Conservation (phyloP, 2,113 vertebrate species). For the Pelvicachromis taeniatus region DNA sequence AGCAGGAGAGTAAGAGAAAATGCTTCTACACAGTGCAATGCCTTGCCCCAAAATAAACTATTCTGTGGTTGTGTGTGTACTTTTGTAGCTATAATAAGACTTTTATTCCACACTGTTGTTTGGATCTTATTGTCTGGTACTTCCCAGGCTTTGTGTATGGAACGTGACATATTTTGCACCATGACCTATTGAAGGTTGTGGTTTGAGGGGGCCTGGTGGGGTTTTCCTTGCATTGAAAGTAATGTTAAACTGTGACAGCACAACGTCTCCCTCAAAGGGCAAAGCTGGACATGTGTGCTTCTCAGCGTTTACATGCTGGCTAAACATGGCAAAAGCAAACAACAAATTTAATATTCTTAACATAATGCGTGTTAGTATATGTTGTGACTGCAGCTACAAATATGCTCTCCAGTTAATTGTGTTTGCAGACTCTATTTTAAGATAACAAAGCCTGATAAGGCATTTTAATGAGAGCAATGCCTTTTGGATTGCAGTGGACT, state of each 20-base stretch:
- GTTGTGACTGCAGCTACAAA: neutral
- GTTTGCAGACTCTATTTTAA: neutral
- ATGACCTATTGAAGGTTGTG: neutral
- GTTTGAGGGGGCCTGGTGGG: neutral
- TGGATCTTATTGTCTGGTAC: neutral
- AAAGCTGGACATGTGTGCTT: neutral
- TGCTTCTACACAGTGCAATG: neutral
- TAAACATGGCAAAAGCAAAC: neutral
- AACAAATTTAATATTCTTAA: neutral
- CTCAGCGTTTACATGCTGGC: neutral
- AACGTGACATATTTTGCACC: neutral
- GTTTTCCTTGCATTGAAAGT: neutral
- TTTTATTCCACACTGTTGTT: neutral
- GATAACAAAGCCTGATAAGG: neutral
- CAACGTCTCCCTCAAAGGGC: neutral
- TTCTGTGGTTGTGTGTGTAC: neutral
- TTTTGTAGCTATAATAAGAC: neutral
- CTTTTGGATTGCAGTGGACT: neutral
- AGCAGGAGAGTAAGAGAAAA: neutral
- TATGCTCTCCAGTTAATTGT: neutral
- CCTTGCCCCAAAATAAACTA: neutral
- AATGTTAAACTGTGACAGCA: neutral
- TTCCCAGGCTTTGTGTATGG: neutral
- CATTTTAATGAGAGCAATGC: neutral
- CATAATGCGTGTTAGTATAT: neutral